Percentiles rank a stretch among this genome's conserved stretches.
Evolutionary conservation across 2,888 invertebrate species (phyloP).

Genomic region (Ametastegia equiseti): DNA sequence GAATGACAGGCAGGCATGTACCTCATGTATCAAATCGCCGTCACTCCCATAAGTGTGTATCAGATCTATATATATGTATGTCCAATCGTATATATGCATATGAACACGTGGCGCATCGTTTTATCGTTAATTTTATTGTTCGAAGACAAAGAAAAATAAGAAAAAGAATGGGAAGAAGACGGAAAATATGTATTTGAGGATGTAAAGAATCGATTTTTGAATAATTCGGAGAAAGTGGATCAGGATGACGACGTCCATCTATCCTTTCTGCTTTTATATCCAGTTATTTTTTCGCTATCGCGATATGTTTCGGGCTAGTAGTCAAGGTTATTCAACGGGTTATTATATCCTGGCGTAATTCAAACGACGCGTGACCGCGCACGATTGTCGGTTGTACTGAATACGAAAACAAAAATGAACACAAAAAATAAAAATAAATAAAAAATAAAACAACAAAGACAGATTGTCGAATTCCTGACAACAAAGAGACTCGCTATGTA

Average conservation of each 20-base stretch:
- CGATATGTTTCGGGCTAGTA: conserved; percentile 37
- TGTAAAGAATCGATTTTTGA: not conserved
- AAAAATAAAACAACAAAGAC: not conserved
- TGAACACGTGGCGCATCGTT: too few species aligned
- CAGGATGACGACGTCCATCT: too few species aligned
- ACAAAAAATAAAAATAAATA: not conserved
- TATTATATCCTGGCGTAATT: conserved; percentile 35
- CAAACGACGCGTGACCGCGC: conserved; percentile 31
- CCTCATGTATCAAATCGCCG: too few species aligned
- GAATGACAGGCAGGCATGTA: too few species aligned
- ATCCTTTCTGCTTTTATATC: too few species aligned
- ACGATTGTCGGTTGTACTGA: not conserved
- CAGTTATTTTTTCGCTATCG: not conserved
- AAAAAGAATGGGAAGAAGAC: too few species aligned
- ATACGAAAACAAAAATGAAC: not conserved
- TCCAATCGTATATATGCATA: not conserved
- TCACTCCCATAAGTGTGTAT: too few species aligned
- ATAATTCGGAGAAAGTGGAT: conserved; percentile 1
- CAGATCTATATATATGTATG: too few species aligned
- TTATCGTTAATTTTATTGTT: too few species aligned
- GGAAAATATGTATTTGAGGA: too few species aligned
- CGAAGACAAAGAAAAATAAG: not conserved
- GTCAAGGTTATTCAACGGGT: conserved; percentile 48
- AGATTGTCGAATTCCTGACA: not conserved
- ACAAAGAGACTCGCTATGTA: not conserved